Base-by-base conservation (phyloP, 2,888 invertebrate genomes). In the Conistra vaccinii region DNA sequence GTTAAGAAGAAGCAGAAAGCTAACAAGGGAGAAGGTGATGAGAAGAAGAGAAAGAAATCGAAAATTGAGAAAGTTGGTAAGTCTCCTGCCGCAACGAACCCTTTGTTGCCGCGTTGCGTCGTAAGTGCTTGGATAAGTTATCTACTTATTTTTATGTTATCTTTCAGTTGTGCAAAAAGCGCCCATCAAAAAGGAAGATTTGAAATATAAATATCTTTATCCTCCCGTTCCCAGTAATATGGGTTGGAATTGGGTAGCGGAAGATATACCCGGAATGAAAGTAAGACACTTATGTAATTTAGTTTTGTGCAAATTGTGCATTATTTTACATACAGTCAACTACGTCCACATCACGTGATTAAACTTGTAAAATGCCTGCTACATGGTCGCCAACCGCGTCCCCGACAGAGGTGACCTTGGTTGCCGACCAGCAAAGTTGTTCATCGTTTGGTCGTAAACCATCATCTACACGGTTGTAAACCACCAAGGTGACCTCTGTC, bases 181-280 rank as follows among this genome's bases (percentile, higher is more conserved):
- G 3, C 75, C 76, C 17, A 83, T 88, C 73, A 91, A 91, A 76
- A 93, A 92, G 69, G 91, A 88, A 73, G 90, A 91, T 68, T 32
- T 73, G 9, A 93, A 91, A 72, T 94, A 94, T 78, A 92, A 92
- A 0, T 94, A 95, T 79, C 95, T 94, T 1, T 94, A 95, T 78
- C 95, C 95, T 3, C 80, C 90, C 0, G 96, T 96, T 12, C 96
- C 96, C 0, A 92, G 91, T 76, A 74, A 93, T 69, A 96, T 95
- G 96, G 96, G 96, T 1, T 96, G 96, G 96, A 93, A 95, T 81
- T 96, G 96, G 96, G 94, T 81, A 7, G 95, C 96, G 5, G 94
- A 95, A 70, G 95, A 96, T 78, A 90, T 95, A 76, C 95, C 95
- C 0, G 96, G 95, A 78, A 76, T 96, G 90, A 95, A 96, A 94